phyloP scores from a whole-genome alignment of 2,888 invertebrate genomes.

The Aricia artaxerxes region DNA sequence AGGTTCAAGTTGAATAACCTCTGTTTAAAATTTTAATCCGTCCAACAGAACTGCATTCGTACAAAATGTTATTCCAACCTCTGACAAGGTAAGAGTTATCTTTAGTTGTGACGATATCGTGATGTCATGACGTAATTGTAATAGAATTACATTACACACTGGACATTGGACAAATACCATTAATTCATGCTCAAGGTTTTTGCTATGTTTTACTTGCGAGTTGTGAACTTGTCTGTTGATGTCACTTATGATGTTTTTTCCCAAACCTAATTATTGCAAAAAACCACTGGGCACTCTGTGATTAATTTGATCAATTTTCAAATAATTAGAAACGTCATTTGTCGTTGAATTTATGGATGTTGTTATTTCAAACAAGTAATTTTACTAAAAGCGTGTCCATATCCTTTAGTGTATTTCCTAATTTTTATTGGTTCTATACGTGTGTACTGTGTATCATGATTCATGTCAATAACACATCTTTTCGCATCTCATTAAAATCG shows the following conservation, averaged over 20 bases:
- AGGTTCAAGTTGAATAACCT: constrained; percentile 20
- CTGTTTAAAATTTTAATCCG: neutral
- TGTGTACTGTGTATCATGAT: neutral
- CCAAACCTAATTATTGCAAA: neutral
- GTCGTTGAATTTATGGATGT: neutral
- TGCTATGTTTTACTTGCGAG: neutral
- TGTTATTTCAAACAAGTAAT: neutral
- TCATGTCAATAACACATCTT: neutral
- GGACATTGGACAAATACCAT: neutral
- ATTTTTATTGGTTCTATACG: neutral
- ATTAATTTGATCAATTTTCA: neutral
- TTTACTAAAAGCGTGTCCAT: no score
- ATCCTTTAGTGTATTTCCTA: neutral
- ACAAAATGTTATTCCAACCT: neutral
- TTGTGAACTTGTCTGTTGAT: neutral
- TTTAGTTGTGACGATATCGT: constrained; percentile 19
- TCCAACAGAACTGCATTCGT: neutral
- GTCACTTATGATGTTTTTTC: neutral
- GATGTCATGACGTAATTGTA: constrained; percentile 7
- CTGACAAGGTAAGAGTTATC: constrained; percentile 20
- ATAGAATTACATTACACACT: constrained; percentile 2
- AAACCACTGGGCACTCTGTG: neutral
- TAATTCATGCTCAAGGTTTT: constrained; percentile 10
- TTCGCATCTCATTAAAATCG: neutral
- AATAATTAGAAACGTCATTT: neutral